Evolutionary conservation across 1,140 invertebrate species (phyloP), one percentile per base, ranked within the genome.

Genomic region (Macrosteles quadrilineatus): DNA sequence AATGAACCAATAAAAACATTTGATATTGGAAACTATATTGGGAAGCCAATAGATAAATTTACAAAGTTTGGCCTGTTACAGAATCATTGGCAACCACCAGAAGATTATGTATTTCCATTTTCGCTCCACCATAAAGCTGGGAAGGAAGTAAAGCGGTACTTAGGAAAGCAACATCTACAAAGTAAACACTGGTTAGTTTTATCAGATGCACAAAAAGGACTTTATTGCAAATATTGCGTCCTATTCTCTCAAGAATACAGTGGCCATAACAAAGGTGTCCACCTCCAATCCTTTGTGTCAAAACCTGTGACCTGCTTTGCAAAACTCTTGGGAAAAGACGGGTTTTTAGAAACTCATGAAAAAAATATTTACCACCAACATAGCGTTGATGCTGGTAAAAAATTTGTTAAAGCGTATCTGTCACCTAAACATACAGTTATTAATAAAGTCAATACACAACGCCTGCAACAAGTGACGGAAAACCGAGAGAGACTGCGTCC

Each of bases 191-290:
- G 75, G 69, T 45, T 76, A 32, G 68, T n/a, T n/a, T n/a, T n/a
- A n/a, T n/a, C n/a, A n/a, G n/a, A n/a, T n/a, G n/a, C n/a, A n/a
- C n/a, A n/a, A n/a, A n/a, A n/a, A n/a, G n/a, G n/a, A n/a, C n/a
- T n/a, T n/a, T n/a, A n/a, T n/a, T n/a, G n/a, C n/a, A 75, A 73
- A 73, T 76, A 75, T 68, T 77, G 74, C 27, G 71, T 66, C 6
- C 43, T 76, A 31, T 77, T 76, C 30, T n/a, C 21, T 36, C 14
- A 31, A 23, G 19, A 21, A 11, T 43, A 47, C 57, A 71, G 74
- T 25, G 71, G 72, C 14, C 64, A 64, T 53, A 72, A 74, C 17
- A 73, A 67, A 71, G 72, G 69, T 66, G 63, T 66, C 12, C 0
- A 23, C 32, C 32, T 74, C 19, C 70, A 72, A 53, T 30, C 31